Conservation (phyloP, 2,113 vertebrate genomes). For the Lepisosteus oculatus region DNA sequence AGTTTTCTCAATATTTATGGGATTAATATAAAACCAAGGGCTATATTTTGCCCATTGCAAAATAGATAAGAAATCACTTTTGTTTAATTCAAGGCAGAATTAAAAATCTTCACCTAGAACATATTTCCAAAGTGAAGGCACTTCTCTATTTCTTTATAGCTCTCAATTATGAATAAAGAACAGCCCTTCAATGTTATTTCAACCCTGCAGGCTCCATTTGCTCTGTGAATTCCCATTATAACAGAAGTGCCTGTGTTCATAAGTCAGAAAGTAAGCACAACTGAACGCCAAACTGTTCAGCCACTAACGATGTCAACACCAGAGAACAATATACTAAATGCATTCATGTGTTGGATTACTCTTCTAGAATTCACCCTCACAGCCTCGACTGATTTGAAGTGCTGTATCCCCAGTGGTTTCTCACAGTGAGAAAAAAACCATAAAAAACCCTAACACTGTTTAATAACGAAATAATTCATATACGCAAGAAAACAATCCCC, state of each 20-base stretch:
- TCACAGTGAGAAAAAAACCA: neutral
- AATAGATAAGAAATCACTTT: constrained; percentile 8
- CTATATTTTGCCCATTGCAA: constrained; percentile 4
- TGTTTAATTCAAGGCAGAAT: constrained; percentile 17
- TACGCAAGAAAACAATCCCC: too few relatives aligned
- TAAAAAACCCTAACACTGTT: neutral
- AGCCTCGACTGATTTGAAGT: neutral
- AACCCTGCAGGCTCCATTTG: constrained; percentile 7
- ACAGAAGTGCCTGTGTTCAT: neutral
- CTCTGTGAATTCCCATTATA: neutral
- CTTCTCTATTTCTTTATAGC: constrained; percentile 13
- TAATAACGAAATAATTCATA: too few relatives aligned
- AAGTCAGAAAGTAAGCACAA: neutral
- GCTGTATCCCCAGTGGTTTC: neutral
- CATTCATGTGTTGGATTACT: neutral
- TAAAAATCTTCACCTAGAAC: constrained; percentile 20
- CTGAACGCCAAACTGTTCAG: neutral
- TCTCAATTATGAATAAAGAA: constrained; percentile 10
- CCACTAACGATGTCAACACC: neutral
- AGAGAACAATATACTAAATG: neutral
- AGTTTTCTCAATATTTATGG: too few relatives aligned
- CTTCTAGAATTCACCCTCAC: neutral
- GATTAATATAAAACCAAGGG: neutral
- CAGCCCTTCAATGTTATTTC: constrained; percentile 11
- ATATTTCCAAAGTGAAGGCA: constrained; percentile 2